Evolutionary conservation across 2,113 vertebrate genomes (phyloP).

Genomic region (Heterochromis multidens): DNA sequence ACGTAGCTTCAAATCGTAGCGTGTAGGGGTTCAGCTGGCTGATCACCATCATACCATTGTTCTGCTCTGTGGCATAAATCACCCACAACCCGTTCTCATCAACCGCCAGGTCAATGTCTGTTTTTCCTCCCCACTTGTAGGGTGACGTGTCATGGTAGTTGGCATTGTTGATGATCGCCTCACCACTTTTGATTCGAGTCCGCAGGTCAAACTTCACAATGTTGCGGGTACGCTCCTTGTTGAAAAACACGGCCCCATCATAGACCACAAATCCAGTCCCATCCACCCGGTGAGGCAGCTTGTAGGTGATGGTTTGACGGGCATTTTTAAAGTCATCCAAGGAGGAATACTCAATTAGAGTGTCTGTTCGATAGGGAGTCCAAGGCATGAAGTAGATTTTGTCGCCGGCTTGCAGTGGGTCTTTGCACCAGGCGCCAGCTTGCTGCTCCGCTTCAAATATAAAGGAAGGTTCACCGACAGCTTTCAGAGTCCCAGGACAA

Average conservation of each 20-base stretch:
- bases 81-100: slow-evolving; percentile 99
- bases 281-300: slow-evolving; percentile 95
- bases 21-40: slow-evolving; percentile 98
- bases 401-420: slow-evolving; percentile 96
- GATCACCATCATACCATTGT: slow-evolving; percentile 98
- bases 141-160: slow-evolving; percentile 99
- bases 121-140: slow-evolving; percentile 98
- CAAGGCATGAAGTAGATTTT: slow-evolving; percentile 99
- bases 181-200: slow-evolving; percentile 98
- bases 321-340: slow-evolving; percentile 94
- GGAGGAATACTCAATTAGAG: slow-evolving; percentile 94
- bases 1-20: slow-evolving; percentile 95
- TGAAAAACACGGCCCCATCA: slow-evolving; percentile 98
- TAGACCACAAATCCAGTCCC: slow-evolving; percentile 99
- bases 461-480: slow-evolving; percentile 94
- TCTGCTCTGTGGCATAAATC: slow-evolving; percentile 98
- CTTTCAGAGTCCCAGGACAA: slow-evolving; percentile 99
- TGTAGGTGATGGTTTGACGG: slow-evolving; percentile 93
- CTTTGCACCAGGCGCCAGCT: slow-evolving; percentile 99
- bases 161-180: slow-evolving; percentile 98
- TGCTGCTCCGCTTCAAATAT: slow-evolving; percentile 98
- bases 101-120: slow-evolving; percentile 96
- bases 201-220: slow-evolving; percentile 99
- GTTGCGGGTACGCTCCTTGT: slow-evolving; percentile 97
- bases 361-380: slow-evolving; percentile 98